Base-by-base conservation (phyloP, 2,888 invertebrate species). In the Microplitis manilae region DNA sequence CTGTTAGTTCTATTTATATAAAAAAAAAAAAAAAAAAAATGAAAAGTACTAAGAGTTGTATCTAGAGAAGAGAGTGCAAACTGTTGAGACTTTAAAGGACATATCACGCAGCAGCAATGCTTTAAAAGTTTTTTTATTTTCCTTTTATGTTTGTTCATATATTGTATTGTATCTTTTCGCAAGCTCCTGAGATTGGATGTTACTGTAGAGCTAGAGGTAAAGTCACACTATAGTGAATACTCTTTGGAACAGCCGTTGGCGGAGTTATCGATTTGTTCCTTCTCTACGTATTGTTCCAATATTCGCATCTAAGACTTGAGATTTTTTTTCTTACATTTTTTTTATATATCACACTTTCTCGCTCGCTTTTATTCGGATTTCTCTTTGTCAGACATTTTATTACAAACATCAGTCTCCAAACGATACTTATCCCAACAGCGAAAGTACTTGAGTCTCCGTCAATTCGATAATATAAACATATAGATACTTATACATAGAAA, bases 211-310 rank as follows among this genome's bases (percentile, higher is more conserved):
- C 38, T 30, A 13, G 65, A 17, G 50, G 41, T n/a, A 41, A 73
- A 73, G 65, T 64, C 64, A 40, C 73, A 39, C 65, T 64, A 20
- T 65, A 17, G 40, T 6, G 40, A 75, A 74, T 78, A 76, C 76
- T 77, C 60, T 62, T 70, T 77, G 30, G 38, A 30, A 13, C 75
- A 64, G 62, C 59, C 74, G 59, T 68, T 77, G 76, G 76, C 75
- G 75, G 79, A 83, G 80, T 79, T 84, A 86, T 82, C 85, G 85
- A 85, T 85, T 84, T 75, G 81, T 79, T 41, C 70, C 77, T 75
- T 64, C 68, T 64, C 62, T 72, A 70, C 77, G 79, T 81, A 83
- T 84, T 85, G 84, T 83, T 83, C 81, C 80, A 80, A 15, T 72
- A 64, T 61, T 15, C 41, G 41, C 62, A 15, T 65, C 30, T 73